A percentile compares a stretch with the other conserved stretches of the same genome.
These are phyloP conservation scores for Neosalanx taihuensis DNA, from an alignment of 2,797 vertebrate genomes.

Conservation along the genomic window DNA sequence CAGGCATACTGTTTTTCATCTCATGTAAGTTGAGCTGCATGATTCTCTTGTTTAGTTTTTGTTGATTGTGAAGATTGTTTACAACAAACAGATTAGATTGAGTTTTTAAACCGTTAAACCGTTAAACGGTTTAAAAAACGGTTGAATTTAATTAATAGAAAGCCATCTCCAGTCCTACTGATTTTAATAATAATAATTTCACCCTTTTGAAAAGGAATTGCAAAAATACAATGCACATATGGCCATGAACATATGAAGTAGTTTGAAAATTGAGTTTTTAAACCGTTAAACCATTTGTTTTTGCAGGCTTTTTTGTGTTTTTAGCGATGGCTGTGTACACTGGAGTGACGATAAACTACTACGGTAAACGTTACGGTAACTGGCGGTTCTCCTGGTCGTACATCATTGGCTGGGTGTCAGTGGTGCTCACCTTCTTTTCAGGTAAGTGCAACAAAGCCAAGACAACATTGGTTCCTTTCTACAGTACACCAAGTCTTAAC, in stretches of 20 bases:
- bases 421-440: slow-evolving; percentile 76
- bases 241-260: neutral
- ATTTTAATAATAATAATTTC: too few relatives aligned
- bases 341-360: slow-evolving; percentile 74
- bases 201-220: too few relatives aligned
- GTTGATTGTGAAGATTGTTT: neutral
- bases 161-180: too few relatives aligned
- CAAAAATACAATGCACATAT: too few relatives aligned
- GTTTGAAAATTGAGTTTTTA: neutral
- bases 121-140: too few relatives aligned
- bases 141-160: too few relatives aligned
- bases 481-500: too few relatives aligned
- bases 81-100: neutral
- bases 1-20: slow-evolving; percentile 76
- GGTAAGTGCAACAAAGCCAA: slow-evolving; percentile 46
- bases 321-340: slow-evolving; percentile 75
- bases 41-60: neutral
- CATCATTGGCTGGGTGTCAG: slow-evolving; percentile 75
- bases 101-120: too few relatives aligned
- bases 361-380: slow-evolving; percentile 73
- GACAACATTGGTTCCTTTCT: too few relatives aligned
- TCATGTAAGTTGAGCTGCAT: slow-evolving; percentile 65
- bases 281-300: neutral
- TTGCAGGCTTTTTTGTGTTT: slow-evolving; percentile 71
- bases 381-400: slow-evolving; percentile 80